Evolutionary conservation across 2,888 invertebrate genomes (phyloP).

Genomic region (Anoncus sp.): DNA sequence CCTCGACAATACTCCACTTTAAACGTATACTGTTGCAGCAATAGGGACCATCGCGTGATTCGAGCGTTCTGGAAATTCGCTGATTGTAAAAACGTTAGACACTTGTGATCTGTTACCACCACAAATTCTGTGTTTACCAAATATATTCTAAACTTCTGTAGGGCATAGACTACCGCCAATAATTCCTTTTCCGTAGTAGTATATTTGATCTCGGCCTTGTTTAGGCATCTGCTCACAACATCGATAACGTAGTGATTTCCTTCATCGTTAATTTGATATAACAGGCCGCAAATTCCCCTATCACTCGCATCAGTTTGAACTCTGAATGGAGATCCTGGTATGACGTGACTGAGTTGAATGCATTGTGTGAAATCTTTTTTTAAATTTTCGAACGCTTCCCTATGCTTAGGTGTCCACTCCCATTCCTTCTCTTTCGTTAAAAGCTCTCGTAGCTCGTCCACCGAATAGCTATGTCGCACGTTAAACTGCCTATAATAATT

Average conservation of each 20-base stretch:
- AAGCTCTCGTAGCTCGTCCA: not conserved
- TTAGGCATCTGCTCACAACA: not conserved
- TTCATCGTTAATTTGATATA: conserved; percentile 4
- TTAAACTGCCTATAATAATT: conserved; percentile 16
- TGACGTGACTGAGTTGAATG: not conserved
- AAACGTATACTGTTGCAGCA: conserved; percentile 12
- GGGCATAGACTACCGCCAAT: conserved; percentile 10
- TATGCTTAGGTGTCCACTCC: not conserved
- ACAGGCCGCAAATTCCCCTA: not conserved
- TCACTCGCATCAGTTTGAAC: conserved; percentile 15
- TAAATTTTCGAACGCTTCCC: not conserved
- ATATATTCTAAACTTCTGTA: conserved; percentile 12
- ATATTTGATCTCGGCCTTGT: not conserved
- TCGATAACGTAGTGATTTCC: not conserved
- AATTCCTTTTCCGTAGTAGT: too few species aligned
- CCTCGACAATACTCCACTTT: conserved; percentile 1
- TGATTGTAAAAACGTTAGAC: conserved; percentile 7
- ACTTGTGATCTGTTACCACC: not conserved
- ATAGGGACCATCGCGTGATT: conserved; percentile 6
- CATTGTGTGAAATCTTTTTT: conserved; percentile 4
- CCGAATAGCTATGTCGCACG: not conserved
- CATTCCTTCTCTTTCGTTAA: not conserved
- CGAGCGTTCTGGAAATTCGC: conserved; percentile 4
- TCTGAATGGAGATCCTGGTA: not conserved
- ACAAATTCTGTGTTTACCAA: not conserved